These are phyloP conservation scores for Stenurella melanura DNA, from an alignment of 2,888 invertebrate species.

Conservation along the genomic window DNA sequence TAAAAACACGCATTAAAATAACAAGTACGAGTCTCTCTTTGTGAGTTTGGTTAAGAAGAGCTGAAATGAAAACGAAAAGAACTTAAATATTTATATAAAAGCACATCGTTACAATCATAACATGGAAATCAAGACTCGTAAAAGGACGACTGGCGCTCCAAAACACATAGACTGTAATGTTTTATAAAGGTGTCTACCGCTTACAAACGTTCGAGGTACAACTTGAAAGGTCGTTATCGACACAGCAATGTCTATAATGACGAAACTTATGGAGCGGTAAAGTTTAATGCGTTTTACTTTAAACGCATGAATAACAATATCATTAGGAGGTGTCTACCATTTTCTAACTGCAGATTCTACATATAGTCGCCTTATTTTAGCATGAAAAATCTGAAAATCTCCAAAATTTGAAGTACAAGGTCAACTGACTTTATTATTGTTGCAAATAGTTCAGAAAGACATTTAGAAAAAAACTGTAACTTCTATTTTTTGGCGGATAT, in stretches of 20 bases:
- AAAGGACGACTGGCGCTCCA: constrained; percentile 52
- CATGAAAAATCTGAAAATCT: too few species aligned
- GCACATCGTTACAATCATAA: constrained; percentile 56
- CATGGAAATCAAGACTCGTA: constrained; percentile 61
- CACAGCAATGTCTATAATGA: constrained; percentile 59
- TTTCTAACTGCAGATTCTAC: constrained; percentile 22
- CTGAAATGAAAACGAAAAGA: not conserved
- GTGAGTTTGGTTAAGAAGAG: not conserved
- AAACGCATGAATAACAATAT: constrained; percentile 52
- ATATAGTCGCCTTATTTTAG: too few species aligned
- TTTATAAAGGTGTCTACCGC: constrained; percentile 59
- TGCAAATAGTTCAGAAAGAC: too few species aligned
- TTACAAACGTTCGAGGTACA: constrained; percentile 54
- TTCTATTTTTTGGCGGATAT: too few species aligned
- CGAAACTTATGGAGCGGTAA: constrained; percentile 59
- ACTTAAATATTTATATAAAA: constrained; percentile 28
- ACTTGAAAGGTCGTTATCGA: constrained; percentile 60
- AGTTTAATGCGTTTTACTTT: constrained; percentile 61
- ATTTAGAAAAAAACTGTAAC: too few species aligned
- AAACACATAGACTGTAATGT: constrained; percentile 48
- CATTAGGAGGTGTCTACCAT: constrained; percentile 47
- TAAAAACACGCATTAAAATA: too few species aligned
- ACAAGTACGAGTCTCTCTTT: too few species aligned
- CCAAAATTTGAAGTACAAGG: too few species aligned
- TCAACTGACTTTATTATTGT: too few species aligned